These are phyloP conservation scores for Piscicola geometra DNA, from an alignment of 2,888 invertebrate species.

Conservation along the genomic window DNA sequence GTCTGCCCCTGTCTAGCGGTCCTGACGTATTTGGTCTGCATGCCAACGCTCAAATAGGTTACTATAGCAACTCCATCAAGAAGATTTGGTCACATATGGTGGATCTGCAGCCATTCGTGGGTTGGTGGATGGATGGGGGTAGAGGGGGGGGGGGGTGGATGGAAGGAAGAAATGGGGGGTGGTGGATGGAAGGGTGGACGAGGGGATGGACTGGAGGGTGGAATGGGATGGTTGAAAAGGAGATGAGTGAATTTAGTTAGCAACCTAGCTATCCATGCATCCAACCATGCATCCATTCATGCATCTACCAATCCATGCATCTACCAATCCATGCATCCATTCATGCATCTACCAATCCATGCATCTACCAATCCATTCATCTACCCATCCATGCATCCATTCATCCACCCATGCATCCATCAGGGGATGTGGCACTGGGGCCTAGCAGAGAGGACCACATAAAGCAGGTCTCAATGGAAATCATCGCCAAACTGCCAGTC, in stretches of 20 bases:
- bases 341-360: not conserved
- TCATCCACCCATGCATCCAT: not conserved
- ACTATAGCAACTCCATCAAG: conserved; percentile 79
- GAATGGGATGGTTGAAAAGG: no score
- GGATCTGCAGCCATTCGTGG: conserved; percentile 82
- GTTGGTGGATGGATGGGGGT: no score
- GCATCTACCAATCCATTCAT: no score
- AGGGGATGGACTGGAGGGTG: conserved; percentile 64
- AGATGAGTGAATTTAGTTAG: no score
- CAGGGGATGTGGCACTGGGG: conserved; percentile 67
- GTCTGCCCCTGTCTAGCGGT: conserved; percentile 74
- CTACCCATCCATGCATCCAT: no score
- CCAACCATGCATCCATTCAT: no score
- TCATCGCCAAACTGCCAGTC: conserved; percentile 70
- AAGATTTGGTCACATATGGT: conserved; percentile 81
- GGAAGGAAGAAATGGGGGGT: conserved; percentile 67
- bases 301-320: no score
- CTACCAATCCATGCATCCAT: no score
- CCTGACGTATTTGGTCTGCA: conserved; percentile 88
- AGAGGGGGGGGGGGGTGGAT: conserved; percentile 61
- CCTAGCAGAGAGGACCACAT: conserved; percentile 82
- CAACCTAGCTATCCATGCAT: no score
- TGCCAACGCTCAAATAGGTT: conserved; percentile 90
- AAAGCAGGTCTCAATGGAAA: conserved; percentile 71
- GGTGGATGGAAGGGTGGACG: conserved; percentile 80